Conservation (phyloP, 2,113 vertebrate genomes). For the Rhegmatorhina hoffmannsi region DNA sequence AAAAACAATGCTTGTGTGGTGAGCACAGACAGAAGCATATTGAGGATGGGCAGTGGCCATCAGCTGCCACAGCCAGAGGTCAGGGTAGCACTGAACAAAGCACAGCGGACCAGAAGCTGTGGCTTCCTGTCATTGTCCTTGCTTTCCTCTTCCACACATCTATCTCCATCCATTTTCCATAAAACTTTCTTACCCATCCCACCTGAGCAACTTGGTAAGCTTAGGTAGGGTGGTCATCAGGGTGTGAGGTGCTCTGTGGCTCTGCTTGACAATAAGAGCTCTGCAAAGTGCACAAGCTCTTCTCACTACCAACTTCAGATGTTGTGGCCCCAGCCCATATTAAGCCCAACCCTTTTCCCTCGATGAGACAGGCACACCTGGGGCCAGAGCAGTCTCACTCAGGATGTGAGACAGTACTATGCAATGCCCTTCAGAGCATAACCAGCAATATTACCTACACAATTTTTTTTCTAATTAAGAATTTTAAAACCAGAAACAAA, state of each 20-base stretch:
- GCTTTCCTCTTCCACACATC: background rate
- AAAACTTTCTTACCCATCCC: background rate
- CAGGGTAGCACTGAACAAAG: background rate
- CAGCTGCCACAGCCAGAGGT: background rate
- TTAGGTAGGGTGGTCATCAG: background rate
- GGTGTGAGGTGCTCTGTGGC: rapidly evolving
- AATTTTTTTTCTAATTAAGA: background rate
- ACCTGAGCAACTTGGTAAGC: background rate
- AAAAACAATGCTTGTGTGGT: rapidly evolving
- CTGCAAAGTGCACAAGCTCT: background rate
- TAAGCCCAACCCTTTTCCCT: background rate
- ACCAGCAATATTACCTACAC: background rate
- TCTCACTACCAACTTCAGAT: rapidly evolving
- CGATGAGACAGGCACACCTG: background rate
- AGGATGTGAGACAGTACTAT: rapidly evolving
- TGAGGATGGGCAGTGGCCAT: rapidly evolving
- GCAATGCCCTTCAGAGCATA: background rate
- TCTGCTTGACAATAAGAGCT: rapidly evolving
- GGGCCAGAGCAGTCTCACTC: background rate
- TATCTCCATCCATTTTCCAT: background rate
- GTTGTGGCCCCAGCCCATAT: background rate
- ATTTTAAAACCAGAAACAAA: background rate
- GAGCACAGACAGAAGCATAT: rapidly evolving
- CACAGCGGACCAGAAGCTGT: background rate
- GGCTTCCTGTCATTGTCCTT: background rate